Evolutionary conservation across 2,888 invertebrate species (phyloP).

Genomic region (Congeria kusceri): DNA sequence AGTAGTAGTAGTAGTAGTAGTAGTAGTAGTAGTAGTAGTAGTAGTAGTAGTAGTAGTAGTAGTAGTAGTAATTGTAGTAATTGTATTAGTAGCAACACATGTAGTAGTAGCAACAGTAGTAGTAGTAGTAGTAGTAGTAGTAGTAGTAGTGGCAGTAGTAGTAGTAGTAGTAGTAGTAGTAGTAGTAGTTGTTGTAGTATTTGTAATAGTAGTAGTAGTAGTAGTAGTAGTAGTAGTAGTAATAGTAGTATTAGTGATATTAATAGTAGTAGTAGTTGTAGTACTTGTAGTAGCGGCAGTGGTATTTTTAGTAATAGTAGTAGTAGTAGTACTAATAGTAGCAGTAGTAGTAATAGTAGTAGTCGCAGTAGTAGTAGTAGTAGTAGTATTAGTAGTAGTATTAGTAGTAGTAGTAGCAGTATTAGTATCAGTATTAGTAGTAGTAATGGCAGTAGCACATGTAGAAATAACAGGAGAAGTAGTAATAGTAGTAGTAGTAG

Average conservation of each 20-base stretch:
- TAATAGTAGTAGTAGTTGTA: too few species aligned
- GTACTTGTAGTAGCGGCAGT: too few species aligned
- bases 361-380: too few species aligned
- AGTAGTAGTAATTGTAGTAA: slow-evolving; percentile 4
- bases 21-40: slow-evolving; percentile 10
- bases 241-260: background rate
- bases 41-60: slow-evolving; percentile 3
- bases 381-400: background rate
- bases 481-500: background rate
- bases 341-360: too few species aligned
- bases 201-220: slow-evolving; percentile 6
- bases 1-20: slow-evolving; percentile 8
- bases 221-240: background rate
- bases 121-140: slow-evolving; percentile 8
- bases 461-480: background rate
- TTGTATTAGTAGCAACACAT: background rate
- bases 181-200: slow-evolving; percentile 1
- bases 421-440: background rate
- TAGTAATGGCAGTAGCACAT: background rate
- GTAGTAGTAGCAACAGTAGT: background rate
- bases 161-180: slow-evolving; percentile 8
- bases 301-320: too few species aligned
- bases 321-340: too few species aligned
- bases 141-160: slow-evolving; percentile 6
- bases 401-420: background rate